These are phyloP conservation scores for Gisinianus flammeolus DNA, from an alignment of 2,888 invertebrate genomes.

Conservation along the genomic window DNA sequence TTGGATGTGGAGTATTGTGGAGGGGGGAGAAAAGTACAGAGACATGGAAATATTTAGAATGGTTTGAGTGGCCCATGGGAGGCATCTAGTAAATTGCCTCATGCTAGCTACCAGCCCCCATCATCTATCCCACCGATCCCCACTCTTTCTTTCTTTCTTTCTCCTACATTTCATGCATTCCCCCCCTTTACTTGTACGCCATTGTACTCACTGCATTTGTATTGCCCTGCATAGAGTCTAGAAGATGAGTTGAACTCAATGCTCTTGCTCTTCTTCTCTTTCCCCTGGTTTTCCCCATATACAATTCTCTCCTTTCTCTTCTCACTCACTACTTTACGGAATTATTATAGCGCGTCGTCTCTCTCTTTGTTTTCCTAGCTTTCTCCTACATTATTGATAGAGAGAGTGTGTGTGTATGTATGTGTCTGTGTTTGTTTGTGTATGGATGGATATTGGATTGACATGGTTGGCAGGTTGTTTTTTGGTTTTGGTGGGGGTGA, in stretches of 20 bases:
- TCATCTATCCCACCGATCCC: conserved; percentile 8
- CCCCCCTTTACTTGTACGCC: background rate
- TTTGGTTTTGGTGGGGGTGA: conserved; percentile 4
- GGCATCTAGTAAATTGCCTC: conserved; percentile 36
- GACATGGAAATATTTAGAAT: conserved; percentile 34
- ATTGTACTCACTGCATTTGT: background rate
- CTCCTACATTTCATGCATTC: conserved; percentile 4
- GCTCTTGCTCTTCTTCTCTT: background rate
- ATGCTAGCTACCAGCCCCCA: conserved; percentile 5
- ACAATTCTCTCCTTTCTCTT: background rate
- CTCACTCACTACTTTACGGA: background rate
- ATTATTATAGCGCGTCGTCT: too few relatives aligned
- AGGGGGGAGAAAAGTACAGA: background rate
- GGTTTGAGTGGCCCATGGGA: conserved; percentile 36
- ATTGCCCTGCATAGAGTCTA: background rate
- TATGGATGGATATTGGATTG: background rate
- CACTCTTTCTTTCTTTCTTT: conserved; percentile 1
- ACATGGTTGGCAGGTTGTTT: conserved; percentile 8
- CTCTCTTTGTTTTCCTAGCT: background rate
- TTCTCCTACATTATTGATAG: background rate
- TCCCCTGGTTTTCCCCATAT: background rate
- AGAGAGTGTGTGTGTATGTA: too few relatives aligned
- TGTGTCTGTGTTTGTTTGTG: background rate
- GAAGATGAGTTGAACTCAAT: background rate
- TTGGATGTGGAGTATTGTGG: conserved; percentile 1